Conservation (phyloP, 2,888 invertebrate genomes). For the Charanyca ferruginea region DNA sequence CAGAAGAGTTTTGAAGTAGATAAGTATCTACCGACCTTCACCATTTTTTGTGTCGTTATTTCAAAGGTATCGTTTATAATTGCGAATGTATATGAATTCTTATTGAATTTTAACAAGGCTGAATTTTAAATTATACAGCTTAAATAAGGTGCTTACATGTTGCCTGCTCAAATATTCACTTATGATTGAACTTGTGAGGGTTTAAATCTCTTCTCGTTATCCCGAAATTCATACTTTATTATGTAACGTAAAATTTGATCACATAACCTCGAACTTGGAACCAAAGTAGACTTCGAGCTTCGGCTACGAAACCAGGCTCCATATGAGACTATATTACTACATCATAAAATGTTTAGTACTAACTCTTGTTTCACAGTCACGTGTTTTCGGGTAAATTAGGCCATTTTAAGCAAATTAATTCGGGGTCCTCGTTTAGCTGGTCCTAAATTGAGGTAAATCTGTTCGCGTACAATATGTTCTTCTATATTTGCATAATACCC, state of each 20-base stretch:
- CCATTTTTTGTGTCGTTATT: constrained; percentile 12
- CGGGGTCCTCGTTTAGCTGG: constrained; percentile 35
- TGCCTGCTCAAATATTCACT: constrained; percentile 29
- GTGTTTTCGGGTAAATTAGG: constrained; percentile 38
- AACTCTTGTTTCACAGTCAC: constrained; percentile 37
- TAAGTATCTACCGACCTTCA: constrained; percentile 24
- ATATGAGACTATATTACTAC: constrained; percentile 25
- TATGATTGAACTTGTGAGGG: constrained; percentile 16
- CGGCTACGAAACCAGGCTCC: constrained; percentile 18
- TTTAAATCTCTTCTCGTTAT: constrained; percentile 24
- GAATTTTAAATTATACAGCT: constrained; percentile 26
- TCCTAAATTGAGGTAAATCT: constrained; percentile 35
- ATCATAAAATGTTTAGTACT: constrained; percentile 43
- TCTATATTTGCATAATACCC: constrained; percentile 55
- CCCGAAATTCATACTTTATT: constrained; percentile 19
- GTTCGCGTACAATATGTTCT: constrained; percentile 27
- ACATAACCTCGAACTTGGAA: constrained; percentile 17
- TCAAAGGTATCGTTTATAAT: constrained; percentile 24
- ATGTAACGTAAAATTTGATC: constrained; percentile 31
- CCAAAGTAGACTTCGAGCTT: constrained; percentile 9
- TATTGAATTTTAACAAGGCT: constrained; percentile 11
- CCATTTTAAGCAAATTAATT: constrained; percentile 55
- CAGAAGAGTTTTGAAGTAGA: constrained; percentile 36
- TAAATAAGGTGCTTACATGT: constrained; percentile 16
- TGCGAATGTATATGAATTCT: constrained; percentile 20